Base-by-base conservation (phyloP, 2,888 invertebrate genomes). In the Mechanitis messenoides region DNA sequence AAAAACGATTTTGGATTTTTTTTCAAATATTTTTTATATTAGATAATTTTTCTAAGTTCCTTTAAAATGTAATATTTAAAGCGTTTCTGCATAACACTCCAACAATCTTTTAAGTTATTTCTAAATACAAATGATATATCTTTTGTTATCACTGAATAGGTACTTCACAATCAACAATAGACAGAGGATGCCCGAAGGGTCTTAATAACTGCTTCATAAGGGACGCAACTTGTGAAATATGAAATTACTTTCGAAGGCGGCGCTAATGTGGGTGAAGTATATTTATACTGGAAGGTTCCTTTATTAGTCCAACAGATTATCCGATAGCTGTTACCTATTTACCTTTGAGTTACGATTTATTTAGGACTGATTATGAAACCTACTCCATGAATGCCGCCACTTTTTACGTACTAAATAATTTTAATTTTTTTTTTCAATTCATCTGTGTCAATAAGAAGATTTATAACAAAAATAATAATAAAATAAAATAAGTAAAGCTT, bases 221-320 rank as follows among this genome's bases (percentile, higher is more conserved):
- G 56, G 61, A 60, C 59, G 33, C 45, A 42, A 56, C 54, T 28
- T 11, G 20, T 20, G 20, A 20, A 20, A 20, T 20, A 75, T 73
- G 68, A 71, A 71, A 69, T 70, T 67, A 68, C 62, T 60, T 60
- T 61, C 61, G 64, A 66, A 64, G 61, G 65, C 62, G 55, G 57
- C 31, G 60, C 62, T 68, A 67, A 64, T 67, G 61, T 63, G 59
- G 61, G 68, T 71, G 69, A 74, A 73, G 68, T 72, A 72, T 71
- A 63, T 69, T 74, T 72, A 60, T 71, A 61, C 67, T 50, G 6
- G 50, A 66, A 71, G 71, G 71, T 67, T 71, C 77, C 74, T 77
- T 77, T 79, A 79, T 78, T 78, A 78, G 74, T 70, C 71, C 69
- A 72, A 72, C 72, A 77, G 75, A 78, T 75, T 72, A 76, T 72